A percentile compares a stretch with the other conserved stretches of the same genome.
Evolutionary conservation across 2,113 vertebrate species (phyloP).

Genomic region (Otis tarda): DNA sequence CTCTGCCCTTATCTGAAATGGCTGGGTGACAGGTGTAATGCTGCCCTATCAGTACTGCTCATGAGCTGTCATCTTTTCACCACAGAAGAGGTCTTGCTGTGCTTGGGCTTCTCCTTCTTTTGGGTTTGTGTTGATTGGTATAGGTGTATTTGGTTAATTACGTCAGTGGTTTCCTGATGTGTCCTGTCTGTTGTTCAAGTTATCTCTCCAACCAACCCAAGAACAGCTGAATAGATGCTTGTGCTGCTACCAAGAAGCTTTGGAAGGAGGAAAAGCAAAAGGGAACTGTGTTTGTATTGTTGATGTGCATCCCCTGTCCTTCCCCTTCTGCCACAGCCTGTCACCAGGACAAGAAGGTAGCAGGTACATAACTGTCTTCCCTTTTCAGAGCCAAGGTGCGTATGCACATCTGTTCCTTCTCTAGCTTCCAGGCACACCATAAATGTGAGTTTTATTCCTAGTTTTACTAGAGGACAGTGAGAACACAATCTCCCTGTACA

Average conservation of each 20-base stretch:
- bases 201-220: background rate
- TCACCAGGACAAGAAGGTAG: background rate
- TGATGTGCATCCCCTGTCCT: background rate
- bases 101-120: background rate
- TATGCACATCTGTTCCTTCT: background rate
- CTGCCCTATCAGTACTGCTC: background rate
- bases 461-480: background rate
- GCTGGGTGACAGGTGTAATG: accelerated
- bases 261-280: background rate
- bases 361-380: background rate
- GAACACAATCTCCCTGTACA: background rate
- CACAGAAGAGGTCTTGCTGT: background rate
- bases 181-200: background rate
- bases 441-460: background rate
- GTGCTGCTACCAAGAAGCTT: background rate
- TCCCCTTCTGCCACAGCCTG: background rate
- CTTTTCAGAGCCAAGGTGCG: background rate
- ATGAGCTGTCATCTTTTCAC: background rate
- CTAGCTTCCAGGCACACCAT: background rate
- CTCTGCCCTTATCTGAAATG: background rate
- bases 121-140: background rate
- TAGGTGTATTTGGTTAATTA: background rate
- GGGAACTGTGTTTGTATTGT: background rate
- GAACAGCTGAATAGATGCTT: background rate
- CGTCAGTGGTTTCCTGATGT: background rate